A percentile compares a stretch with the other conserved stretches of the same genome.
Conservation (phyloP, 2,797 vertebrate species). For the Onychomys leucogaster region DNA sequence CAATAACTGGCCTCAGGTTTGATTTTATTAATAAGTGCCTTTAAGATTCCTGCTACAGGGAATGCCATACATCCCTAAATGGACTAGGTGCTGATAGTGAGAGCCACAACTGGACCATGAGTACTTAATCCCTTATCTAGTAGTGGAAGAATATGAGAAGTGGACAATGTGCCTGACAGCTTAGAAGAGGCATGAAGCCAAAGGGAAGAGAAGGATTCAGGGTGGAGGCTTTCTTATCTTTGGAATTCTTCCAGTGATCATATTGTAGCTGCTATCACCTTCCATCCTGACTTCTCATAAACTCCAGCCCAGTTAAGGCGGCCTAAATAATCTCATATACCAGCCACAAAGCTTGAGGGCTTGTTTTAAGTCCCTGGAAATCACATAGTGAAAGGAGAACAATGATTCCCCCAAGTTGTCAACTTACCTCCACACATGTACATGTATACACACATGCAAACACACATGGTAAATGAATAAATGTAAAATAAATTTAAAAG, state of each 20-base stretch:
- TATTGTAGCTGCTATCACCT: background rate
- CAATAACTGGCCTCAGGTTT: too few relatives aligned
- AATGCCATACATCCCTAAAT: background rate
- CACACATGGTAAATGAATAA: background rate
- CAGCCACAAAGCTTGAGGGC: background rate
- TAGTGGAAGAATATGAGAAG: background rate
- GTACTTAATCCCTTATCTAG: background rate
- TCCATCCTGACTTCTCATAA: background rate
- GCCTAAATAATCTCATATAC: background rate
- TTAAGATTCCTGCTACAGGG: too few relatives aligned
- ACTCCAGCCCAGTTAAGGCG: background rate
- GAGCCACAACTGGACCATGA: background rate
- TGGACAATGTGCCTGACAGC: background rate
- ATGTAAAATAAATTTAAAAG: background rate
- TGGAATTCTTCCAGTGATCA: background rate
- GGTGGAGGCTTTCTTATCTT: background rate
- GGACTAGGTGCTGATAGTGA: background rate
- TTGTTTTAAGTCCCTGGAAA: background rate
- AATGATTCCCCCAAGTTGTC: background rate
- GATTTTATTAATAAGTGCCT: too few relatives aligned
- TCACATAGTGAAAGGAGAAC: background rate
- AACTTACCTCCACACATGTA: background rate
- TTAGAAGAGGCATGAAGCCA: background rate
- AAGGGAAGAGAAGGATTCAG: background rate
- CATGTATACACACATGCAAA: background rate